These are phyloP conservation scores for Syngnathus typhle DNA, from an alignment of 2,113 vertebrate genomes.

Conservation along the genomic window DNA sequence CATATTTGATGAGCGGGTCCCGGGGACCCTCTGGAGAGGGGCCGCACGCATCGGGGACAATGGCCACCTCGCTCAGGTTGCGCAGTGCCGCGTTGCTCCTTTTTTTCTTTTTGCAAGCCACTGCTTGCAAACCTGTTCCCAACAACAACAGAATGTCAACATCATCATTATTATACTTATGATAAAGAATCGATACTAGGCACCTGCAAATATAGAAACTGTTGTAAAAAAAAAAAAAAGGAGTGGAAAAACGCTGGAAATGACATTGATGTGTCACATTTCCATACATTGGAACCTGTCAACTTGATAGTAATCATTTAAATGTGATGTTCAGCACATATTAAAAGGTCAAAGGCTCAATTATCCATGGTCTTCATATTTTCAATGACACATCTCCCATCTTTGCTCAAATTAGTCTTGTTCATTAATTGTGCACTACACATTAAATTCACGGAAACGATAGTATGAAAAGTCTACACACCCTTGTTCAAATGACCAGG, in stretches of 20 bases:
- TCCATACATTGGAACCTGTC: background rate
- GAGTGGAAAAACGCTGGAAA: background rate
- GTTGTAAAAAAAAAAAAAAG: background rate
- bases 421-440: background rate
- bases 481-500: background rate
- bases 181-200: background rate
- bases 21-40: constrained; percentile 51
- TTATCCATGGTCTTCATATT: background rate
- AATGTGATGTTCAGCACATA: background rate
- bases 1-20: constrained; percentile 74
- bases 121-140: background rate
- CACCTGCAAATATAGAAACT: background rate
- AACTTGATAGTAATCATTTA: background rate
- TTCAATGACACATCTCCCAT: background rate
- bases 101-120: constrained; percentile 11
- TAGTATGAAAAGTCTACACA: background rate
- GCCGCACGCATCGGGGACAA: constrained; percentile 45
- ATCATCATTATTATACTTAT: background rate
- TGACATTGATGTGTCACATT: background rate
- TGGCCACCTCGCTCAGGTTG: constrained; percentile 65
- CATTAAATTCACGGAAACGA: background rate
- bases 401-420: background rate
- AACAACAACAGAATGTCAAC: background rate
- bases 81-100: constrained; percentile 48
- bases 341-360: background rate